Evolutionary conservation across 2,888 invertebrate species (phyloP).

Genomic region (Aspidiotus rigidus): DNA sequence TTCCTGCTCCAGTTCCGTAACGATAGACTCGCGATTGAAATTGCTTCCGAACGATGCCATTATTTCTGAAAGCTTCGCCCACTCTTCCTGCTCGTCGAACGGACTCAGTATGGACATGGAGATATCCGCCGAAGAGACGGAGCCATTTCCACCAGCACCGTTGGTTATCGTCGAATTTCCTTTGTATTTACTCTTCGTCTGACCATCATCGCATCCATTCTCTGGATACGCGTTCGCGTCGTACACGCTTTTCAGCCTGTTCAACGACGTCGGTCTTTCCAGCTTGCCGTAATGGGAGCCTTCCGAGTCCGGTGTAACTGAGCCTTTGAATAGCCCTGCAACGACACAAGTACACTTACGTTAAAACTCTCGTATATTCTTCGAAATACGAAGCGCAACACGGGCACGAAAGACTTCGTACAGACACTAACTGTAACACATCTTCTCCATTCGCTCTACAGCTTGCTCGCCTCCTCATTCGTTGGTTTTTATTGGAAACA

Average conservation of each 20-base stretch:
- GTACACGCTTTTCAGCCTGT: constrained; percentile 65
- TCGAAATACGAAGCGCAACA: too few relatives aligned
- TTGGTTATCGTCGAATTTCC: constrained; percentile 30
- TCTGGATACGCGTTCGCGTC: constrained; percentile 39
- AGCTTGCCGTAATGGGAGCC: constrained; percentile 44
- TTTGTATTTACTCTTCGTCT: constrained; percentile 22
- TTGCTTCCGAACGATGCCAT: constrained; percentile 89
- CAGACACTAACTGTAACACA: too few relatives aligned
- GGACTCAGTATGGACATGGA: constrained; percentile 56
- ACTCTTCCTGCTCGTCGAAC: constrained; percentile 89
- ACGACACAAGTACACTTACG: constrained; percentile 36
- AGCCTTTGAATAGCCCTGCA: constrained; percentile 73
- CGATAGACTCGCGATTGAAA: constrained; percentile 65
- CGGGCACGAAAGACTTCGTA: too few relatives aligned
- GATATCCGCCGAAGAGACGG: constrained; percentile 39
- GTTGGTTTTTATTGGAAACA: too few relatives aligned
- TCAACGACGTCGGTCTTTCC: constrained; percentile 64
- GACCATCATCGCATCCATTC: constrained; percentile 10
- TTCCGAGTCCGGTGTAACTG: constrained; percentile 49
- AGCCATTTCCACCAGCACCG: constrained; percentile 34
- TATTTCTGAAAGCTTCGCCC: constrained; percentile 92
- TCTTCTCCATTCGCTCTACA: too few relatives aligned
- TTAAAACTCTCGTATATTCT: too few relatives aligned
- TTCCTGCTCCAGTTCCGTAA: constrained; percentile 68
- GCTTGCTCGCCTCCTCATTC: too few relatives aligned